Conservation (phyloP, 2,113 vertebrate species). For the Ptilonorhynchus violaceus region DNA sequence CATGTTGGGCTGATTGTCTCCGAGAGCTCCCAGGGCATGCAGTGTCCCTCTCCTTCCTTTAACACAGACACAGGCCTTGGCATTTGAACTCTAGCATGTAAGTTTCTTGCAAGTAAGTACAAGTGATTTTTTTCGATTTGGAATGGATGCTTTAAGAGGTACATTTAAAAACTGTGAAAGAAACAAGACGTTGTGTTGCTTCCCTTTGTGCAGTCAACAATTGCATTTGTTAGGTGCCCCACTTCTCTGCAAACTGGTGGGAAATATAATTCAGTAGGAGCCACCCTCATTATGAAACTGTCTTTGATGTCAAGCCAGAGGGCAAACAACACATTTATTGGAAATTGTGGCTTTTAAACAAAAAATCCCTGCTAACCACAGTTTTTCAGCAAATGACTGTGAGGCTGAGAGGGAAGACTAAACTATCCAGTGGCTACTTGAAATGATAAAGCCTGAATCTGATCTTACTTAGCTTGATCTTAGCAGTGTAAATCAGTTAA, state of each 20-base stretch:
- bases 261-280: not conserved
- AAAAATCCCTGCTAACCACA: not conserved
- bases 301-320: constrained; percentile 20
- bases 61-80: not conserved
- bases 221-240: not conserved
- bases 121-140: not conserved
- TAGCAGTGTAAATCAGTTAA: not conserved
- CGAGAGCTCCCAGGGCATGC: rapidly evolving
- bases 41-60: not conserved
- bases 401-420: not conserved
- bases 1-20: not conserved
- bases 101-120: not conserved
- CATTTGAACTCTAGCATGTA: not conserved
- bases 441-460: not conserved
- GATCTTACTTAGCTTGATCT: not conserved
- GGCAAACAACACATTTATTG: not conserved
- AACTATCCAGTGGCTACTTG: not conserved
- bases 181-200: rapidly evolving
- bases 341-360: constrained; percentile 11
- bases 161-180: not conserved
- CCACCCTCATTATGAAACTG: not conserved
- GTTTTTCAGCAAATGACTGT: not conserved
- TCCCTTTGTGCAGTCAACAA: not conserved
- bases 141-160: not conserved
- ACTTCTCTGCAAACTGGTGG: not conserved